A percentile compares a stretch with the other conserved stretches of the same genome.
Evolutionary conservation across 2,888 invertebrate genomes (phyloP).

Genomic region (Tupiocoris notatus): DNA sequence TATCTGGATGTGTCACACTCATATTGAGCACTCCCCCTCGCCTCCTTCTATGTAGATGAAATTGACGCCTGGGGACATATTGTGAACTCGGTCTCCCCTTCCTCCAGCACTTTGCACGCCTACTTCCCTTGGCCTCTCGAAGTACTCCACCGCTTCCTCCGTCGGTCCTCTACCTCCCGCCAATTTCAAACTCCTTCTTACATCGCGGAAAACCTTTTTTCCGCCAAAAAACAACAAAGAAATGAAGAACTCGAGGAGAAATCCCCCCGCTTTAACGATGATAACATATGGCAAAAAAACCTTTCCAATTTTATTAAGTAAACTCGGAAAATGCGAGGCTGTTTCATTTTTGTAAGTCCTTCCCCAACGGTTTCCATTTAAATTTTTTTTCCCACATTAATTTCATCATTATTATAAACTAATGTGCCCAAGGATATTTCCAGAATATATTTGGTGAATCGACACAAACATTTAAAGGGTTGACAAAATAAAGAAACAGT

Average conservation of each 20-base stretch:
- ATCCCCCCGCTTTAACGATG: too few species aligned
- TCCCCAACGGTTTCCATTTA: too few species aligned
- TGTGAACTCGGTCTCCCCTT: conserved; percentile 40
- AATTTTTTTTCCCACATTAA: too few species aligned
- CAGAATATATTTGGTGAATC: too few species aligned
- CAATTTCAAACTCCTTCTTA: conserved; percentile 31
- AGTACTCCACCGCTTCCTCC: conserved; percentile 4
- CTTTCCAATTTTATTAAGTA: background rate
- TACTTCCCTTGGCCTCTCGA: background rate
- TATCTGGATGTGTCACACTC: conserved; percentile 42
- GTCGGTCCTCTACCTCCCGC: conserved; percentile 5
- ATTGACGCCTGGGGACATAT: conserved; percentile 48
- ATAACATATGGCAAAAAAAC: background rate
- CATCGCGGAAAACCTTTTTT: conserved; percentile 14
- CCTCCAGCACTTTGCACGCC: background rate
- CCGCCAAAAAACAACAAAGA: background rate
- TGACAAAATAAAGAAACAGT: too few species aligned
- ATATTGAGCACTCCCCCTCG: conserved; percentile 34
- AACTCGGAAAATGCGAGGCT: background rate
- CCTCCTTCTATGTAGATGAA: conserved; percentile 46
- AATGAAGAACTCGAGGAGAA: too few species aligned
- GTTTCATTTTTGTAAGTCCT: too few species aligned
- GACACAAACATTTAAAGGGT: too few species aligned
- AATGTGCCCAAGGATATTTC: too few species aligned
- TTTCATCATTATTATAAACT: too few species aligned